Evolutionary conservation across 2,888 invertebrate species (phyloP), one percentile per base, ranked within the genome.

Genomic region (Mayetiola destructor): DNA sequence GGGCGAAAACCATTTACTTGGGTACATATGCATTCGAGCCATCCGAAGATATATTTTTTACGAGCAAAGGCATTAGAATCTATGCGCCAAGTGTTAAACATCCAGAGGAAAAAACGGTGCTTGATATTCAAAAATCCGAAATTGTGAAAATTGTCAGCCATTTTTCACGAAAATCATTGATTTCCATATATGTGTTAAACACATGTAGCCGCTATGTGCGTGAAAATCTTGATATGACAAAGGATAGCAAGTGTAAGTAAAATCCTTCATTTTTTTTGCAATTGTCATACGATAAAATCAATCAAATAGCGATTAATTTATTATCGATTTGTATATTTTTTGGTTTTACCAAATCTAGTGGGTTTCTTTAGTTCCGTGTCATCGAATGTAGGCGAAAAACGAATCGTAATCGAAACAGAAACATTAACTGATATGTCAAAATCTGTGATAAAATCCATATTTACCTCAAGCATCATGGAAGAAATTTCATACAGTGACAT

Each of bases 1-100:
- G 6, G 8, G 54, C 37, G 2, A 20, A 30, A 9, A 84, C 86
- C 20, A 81, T 92, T 58, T 77, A 91, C 61, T 84, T 93, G 67
- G 92, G 93, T 37, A 87, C 89, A 16, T 87, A 88, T 68, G 83
- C 85, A 73, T 86, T 84, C 66, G 77, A 81, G 62, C 84, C 88
- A 27, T 77, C 76, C 59, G 84, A 87, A 67, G 80, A 81, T 81
- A 76, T 77, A 54, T 73, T 69, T 63, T 76, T 80, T 67, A 77
- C 80, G 60, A 66, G 74, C 3, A 78, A 76, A 65, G 80, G 80
- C 1, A 73, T 80, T 16, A 76, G 77, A 64, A 77, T 85, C 59
- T 76, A 80, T 59, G 80, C 80, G 18, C 79, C 82, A 21, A 74
- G 77, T 56, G 73, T 78, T 8, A 65, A 63, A 29, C 76, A 78